Evolutionary conservation across 2,797 vertebrate genomes (phyloP), one percentile per base, ranked within the genome.

Genomic region (Syngnathus acus): DNA sequence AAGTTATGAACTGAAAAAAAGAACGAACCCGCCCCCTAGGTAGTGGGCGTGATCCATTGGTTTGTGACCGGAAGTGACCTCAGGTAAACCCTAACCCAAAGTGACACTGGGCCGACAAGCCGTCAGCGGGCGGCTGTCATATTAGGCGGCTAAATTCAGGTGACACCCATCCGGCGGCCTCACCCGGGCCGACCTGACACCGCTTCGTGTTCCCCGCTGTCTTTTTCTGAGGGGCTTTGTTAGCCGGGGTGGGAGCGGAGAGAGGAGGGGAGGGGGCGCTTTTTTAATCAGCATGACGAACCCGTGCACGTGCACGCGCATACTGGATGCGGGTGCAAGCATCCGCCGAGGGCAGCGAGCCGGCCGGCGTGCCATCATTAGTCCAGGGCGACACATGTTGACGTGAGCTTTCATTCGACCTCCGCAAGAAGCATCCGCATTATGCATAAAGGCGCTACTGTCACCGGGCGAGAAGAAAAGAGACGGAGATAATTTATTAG

Each of bases 331-430:
- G 78, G 81, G 84, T 85, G 84, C 83, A 86, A 86, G 86, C 84
- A 86, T 86, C 84, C 76, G 82, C 83, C 83, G 90, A 88, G 89
- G 90, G 87, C 90, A 90, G 90, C 87, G 90, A 89, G 91, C 90
- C 84, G 90, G 90, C 86, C 91, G 76, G 68, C 74, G 86, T 86
- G 89, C 87, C 91, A 92, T 92, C 92, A 92, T 92, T 92, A 92
- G 91, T 92, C 90, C 89, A 87, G 83, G 81, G 85, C 82, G 91
- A 92, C 91, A 92, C 89, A 91, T 92, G 91, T 92, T 90, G 88
- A 86, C 86, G 85, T 77, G 82, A 86, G 54, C 37, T 78, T 83
- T 85, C 89, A 85, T 79, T 82, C 89, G 87, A 88, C 89, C 87
- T 89, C 90, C 90, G 86, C 87, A 85, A 87, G 85, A 80, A 74